Evolutionary conservation across 2,113 vertebrate genomes (phyloP).

Genomic region (Oreocharis arfaki): DNA sequence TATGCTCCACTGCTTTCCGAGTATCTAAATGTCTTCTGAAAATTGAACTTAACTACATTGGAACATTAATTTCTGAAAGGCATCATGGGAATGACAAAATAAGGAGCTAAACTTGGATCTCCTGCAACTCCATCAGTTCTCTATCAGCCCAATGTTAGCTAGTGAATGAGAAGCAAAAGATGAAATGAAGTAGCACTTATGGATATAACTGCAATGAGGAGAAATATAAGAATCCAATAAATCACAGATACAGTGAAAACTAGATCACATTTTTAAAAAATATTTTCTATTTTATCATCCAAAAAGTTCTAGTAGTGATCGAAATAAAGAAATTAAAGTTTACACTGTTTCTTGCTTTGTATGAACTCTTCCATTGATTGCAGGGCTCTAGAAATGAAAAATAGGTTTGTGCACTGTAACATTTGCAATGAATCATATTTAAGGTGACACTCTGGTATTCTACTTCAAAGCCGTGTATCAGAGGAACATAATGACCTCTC

Average conservation of each 20-base stretch:
- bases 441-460: constrained; percentile 15
- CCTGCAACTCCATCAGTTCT: background rate
- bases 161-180: background rate
- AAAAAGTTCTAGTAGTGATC: background rate
- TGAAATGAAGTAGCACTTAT: background rate
- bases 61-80: background rate
- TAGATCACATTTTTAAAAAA: background rate
- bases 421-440: background rate
- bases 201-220: background rate
- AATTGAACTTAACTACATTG: background rate
- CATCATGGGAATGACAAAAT: background rate
- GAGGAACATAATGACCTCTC: constrained; percentile 30
- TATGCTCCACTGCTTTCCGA: background rate
- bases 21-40: background rate
- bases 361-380: background rate
- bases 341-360: background rate
- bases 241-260: background rate
- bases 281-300: background rate
- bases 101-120: background rate
- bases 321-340: background rate
- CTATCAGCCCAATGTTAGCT: background rate
- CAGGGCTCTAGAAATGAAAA: background rate
- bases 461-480: background rate
- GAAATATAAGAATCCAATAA: background rate
- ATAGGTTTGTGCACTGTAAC: background rate